Evolutionary conservation across 2,888 invertebrate genomes (phyloP).

Genomic region (Drosophila buzzatii): DNA sequence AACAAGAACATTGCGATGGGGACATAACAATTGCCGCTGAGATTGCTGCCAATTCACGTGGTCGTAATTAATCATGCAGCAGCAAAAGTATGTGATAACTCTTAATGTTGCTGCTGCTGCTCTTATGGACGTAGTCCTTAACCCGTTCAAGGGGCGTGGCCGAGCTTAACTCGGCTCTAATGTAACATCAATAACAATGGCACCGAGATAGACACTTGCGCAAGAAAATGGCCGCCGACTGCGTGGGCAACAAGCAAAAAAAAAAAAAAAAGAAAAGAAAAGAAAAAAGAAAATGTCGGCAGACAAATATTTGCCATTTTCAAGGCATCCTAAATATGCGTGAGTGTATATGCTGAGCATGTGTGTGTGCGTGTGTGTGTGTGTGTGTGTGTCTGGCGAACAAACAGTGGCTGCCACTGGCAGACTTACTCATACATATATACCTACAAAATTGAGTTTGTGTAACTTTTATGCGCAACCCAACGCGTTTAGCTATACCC

Average conservation of each 20-base stretch:
- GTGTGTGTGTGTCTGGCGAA: constrained; percentile 5
- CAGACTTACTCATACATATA: constrained; percentile 6
- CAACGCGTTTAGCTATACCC: constrained; percentile 17
- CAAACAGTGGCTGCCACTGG: constrained; percentile 15
- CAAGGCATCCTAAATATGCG: constrained; percentile 30
- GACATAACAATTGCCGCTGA: constrained; percentile 14
- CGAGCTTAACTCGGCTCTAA: constrained; percentile 1
- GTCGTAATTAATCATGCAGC: constrained; percentile 42
- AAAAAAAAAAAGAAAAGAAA: too few species aligned
- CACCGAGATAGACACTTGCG: constrained; percentile 12
- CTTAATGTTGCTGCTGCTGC: constrained; percentile 18
- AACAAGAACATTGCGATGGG: constrained; percentile 8
- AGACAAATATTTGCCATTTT: constrained; percentile 45
- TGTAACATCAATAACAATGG: constrained; percentile 19
- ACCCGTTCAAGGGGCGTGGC: constrained; percentile 7
- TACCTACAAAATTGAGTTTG: constrained; percentile 60
- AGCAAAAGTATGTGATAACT: constrained; percentile 37
- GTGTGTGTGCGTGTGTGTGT: not conserved
- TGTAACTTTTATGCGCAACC: constrained; percentile 54
- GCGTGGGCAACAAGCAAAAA: constrained; percentile 32
- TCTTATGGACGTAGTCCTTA: constrained; percentile 4
- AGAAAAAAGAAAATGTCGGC: constrained; percentile 34
- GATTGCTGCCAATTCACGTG: constrained; percentile 42
- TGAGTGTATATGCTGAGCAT: too few species aligned
- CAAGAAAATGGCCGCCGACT: constrained; percentile 28